phyloP scores from a whole-genome alignment of 2,797 vertebrate genomes.

The Artibeus lituratus region DNA sequence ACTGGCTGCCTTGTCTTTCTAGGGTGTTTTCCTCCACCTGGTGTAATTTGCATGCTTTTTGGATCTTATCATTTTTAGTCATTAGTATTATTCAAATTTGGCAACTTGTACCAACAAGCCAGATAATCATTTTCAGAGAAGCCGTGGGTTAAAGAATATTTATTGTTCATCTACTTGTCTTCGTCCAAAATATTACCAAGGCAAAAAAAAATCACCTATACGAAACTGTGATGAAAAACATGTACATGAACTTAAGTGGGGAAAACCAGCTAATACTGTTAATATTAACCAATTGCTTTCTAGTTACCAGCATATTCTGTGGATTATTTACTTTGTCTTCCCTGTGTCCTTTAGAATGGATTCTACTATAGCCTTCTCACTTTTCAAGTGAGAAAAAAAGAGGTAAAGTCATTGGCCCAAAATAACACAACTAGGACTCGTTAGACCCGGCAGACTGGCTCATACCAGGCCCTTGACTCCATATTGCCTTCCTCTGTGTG shows the following conservation, averaged over 20 bases:
- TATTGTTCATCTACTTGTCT: background rate
- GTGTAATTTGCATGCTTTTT: background rate
- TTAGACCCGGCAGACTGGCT: background rate
- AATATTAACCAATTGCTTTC: background rate
- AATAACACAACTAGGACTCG: background rate
- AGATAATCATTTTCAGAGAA: conserved; percentile 19
- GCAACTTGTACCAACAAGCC: background rate
- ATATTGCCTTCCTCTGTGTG: background rate
- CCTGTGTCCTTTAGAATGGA: background rate
- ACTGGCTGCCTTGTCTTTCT: background rate
- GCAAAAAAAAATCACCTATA: background rate
- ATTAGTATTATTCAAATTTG: background rate
- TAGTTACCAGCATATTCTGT: background rate
- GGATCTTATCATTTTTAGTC: background rate
- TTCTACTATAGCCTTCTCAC: background rate
- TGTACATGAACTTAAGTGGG: background rate
- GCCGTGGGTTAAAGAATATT: background rate
- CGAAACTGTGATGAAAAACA: background rate
- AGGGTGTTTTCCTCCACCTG: background rate
- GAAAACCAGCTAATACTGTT: background rate
- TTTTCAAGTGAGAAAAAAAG: background rate
- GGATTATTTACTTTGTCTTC: background rate
- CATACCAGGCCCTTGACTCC: background rate
- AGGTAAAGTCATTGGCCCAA: background rate
- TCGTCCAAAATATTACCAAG: background rate